These are phyloP conservation scores for Hyles lineata DNA, from an alignment of 2,888 invertebrate species.

Conservation along the genomic window DNA sequence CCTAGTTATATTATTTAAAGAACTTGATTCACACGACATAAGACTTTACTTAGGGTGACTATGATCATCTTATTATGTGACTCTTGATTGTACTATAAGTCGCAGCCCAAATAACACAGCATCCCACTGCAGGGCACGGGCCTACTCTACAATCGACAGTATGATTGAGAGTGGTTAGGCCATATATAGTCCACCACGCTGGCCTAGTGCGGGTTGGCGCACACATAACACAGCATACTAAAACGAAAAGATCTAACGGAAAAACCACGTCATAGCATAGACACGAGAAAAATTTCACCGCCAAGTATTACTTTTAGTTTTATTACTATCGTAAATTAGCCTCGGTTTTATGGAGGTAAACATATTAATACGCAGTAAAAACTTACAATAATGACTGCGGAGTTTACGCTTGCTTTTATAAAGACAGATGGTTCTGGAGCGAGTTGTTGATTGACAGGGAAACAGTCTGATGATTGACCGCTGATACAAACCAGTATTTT, in stretches of 20 bases:
- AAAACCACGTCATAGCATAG: constrained; percentile 26
- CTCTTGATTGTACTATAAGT: too few relatives aligned
- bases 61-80: too few relatives aligned
- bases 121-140: too few relatives aligned
- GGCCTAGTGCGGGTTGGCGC: too few relatives aligned
- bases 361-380: constrained; percentile 77
- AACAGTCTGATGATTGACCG: constrained; percentile 77
- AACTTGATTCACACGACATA: too few relatives aligned
- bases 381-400: constrained; percentile 67
- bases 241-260: not conserved
- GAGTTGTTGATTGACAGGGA: constrained; percentile 71
- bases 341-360: constrained; percentile 67
- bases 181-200: too few relatives aligned
- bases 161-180: too few relatives aligned
- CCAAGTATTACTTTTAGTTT: constrained; percentile 45
- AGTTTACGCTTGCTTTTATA: constrained; percentile 77
- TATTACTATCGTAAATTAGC: constrained; percentile 70
- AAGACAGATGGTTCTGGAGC: constrained; percentile 76
- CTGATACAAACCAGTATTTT: constrained; percentile 79
- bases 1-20: too few relatives aligned
- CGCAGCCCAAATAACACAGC: not conserved
- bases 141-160: too few relatives aligned
- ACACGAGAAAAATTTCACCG: constrained; percentile 27
- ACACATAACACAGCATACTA: too few relatives aligned
- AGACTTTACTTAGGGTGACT: too few relatives aligned